A percentile compares a stretch with the other conserved stretches of the same genome.
phyloP scores from a whole-genome alignment of 2,797 vertebrate species.

The Amniataba percoides region DNA sequence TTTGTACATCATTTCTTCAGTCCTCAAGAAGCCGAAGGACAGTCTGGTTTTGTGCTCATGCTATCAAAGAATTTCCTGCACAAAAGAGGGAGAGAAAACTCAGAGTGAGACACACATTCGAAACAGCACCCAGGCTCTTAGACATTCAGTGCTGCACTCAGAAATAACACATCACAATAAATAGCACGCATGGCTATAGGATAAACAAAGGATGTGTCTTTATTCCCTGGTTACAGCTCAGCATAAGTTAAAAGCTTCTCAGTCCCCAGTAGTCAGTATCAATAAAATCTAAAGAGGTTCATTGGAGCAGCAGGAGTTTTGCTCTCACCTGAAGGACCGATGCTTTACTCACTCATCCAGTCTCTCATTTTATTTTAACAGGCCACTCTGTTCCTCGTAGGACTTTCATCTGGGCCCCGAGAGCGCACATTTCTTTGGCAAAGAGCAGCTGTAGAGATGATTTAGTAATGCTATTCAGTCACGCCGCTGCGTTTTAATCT shows the following conservation, averaged over 20 bases:
- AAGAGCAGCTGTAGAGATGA: constrained; percentile 57
- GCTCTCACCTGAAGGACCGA: constrained; percentile 6
- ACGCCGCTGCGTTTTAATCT: constrained; percentile 68
- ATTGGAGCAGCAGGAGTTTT: constrained; percentile 12
- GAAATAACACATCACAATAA: not conserved
- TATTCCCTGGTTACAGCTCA: constrained; percentile 16
- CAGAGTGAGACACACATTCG: constrained; percentile 2
- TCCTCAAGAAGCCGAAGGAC: not conserved
- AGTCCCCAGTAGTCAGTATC: not conserved
- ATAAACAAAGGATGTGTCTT: constrained; percentile 10
- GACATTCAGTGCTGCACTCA: not conserved
- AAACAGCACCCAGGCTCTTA: not conserved
- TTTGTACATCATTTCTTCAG: not conserved
- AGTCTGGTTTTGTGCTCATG: not conserved
- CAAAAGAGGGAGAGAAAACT: constrained; percentile 3
- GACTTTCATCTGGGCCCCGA: constrained; percentile 21
- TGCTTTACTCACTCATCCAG: not conserved
- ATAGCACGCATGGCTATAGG: not conserved
- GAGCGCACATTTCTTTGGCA: constrained; percentile 28
- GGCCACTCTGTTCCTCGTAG: constrained; percentile 23
- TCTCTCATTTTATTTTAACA: constrained; percentile 44
- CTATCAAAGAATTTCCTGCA: not conserved
- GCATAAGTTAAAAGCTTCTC: constrained; percentile 2
- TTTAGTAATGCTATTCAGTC: constrained; percentile 63
- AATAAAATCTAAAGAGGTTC: constrained; percentile 6